These are phyloP conservation scores for Galbula dea DNA, from an alignment of 2,113 vertebrate genomes.

Conservation along the genomic window DNA sequence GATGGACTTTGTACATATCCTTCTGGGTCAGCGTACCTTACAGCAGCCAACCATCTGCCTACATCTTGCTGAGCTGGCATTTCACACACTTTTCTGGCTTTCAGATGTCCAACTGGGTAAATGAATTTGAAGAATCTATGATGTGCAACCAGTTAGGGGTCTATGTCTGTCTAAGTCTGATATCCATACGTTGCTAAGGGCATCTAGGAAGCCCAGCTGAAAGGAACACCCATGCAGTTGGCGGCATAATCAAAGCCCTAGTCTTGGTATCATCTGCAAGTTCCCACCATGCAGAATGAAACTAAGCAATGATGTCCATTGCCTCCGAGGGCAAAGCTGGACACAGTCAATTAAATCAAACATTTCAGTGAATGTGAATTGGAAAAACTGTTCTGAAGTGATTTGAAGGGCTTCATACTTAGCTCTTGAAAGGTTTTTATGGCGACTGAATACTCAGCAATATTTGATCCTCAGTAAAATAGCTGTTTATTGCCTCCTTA, in stretches of 20 bases:
- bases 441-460: slow-evolving; percentile 35
- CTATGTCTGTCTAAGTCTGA: not conserved
- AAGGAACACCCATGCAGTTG: not conserved
- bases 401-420: slow-evolving; percentile 33
- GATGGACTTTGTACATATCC: not conserved
- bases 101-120: not conserved
- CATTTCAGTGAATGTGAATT: not conserved
- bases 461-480: slow-evolving; percentile 46
- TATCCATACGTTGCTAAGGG: not conserved
- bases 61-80: not conserved
- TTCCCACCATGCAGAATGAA: not conserved
- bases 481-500: slow-evolving; percentile 49
- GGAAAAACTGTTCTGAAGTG: not conserved
- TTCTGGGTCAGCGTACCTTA: not conserved
- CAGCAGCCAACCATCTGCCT: not conserved
- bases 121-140: not conserved
- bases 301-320: not conserved
- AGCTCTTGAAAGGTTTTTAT: slow-evolving; percentile 40
- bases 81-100: not conserved
- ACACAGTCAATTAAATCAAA: slow-evolving; percentile 6
- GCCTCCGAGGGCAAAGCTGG: not conserved
- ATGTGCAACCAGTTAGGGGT: not conserved
- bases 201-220: not conserved
- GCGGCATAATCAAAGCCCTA: not conserved
- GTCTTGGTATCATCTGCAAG: not conserved